Base-by-base conservation (phyloP, 2,797 vertebrate genomes). In the Acropternis orthonyx region DNA sequence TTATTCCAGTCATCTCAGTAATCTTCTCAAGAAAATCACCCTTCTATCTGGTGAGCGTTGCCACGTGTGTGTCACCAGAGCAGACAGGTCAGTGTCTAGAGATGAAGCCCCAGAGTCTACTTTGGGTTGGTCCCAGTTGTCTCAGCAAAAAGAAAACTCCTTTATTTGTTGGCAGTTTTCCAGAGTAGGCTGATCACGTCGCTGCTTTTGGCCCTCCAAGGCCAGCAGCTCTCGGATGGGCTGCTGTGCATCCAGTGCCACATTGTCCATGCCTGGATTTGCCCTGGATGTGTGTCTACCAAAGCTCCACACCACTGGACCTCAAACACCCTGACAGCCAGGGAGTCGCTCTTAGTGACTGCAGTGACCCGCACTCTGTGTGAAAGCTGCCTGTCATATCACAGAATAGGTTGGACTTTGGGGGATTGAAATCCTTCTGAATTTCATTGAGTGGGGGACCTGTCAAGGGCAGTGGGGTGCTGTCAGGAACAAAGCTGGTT, bases 401-500 rank as follows among this genome's bases (percentile, higher is more conserved):
- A 62, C 30, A 83, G 32, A 36, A 49, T 6, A 55, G 48, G 30
- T 52, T 77, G 36, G 36, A 66, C 65, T 79, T 72, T 9, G 30
- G n/a, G 77, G 82, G 59, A 9, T 51, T 76, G 28, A 77, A 94
- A 48, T 79, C 46, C 65, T 43, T 30, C 76, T 17, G 63, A 88
- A 69, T 58, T 87, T 46, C 20, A 22, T 12, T 79, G 84, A 93
- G 32, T 76, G 51, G 54, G 77, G 81, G 7, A 26, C 59, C 93
- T 59, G 75, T 95, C 81, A 76, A 61, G 74, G 89, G 77, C 61
- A 92, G 36, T 34, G 68, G 75, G 46, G 49, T 89, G 41, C 49
- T 96, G 51, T 89, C 76, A 87, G 93, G 81, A 95, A 18, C 41
- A 49, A 92, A 92, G 67, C 22, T 81, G 69, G 6, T 91, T 62